Conservation (phyloP, 1,140 invertebrate species). For the Rhagoletis pomonella region DNA sequence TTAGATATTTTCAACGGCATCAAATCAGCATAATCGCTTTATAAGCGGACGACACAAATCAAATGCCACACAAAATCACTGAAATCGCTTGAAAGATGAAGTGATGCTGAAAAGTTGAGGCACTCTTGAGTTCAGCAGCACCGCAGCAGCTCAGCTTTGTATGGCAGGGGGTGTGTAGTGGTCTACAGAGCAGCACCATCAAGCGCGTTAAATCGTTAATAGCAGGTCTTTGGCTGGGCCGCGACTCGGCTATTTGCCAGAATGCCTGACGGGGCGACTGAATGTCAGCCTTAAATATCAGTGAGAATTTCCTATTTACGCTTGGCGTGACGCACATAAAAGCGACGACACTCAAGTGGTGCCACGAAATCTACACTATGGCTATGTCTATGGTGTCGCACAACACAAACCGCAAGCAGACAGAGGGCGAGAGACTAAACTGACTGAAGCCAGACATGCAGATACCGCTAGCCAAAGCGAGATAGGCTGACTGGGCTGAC, state of each 20-base stretch:
- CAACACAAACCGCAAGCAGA: background rate
- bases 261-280: background rate
- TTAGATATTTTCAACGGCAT: slow-evolving; percentile 43
- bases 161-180: too few relatives aligned
- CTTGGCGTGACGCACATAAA: slow-evolving; percentile 35
- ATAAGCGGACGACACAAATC: slow-evolving; percentile 50
- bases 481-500: background rate
- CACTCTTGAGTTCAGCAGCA: background rate
- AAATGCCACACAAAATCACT: slow-evolving; percentile 47
- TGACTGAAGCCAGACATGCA: background rate
- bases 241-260: background rate
- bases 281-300: slow-evolving; percentile 19
- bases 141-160: background rate
- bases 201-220: background rate
- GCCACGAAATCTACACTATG: background rate
- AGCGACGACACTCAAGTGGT: slow-evolving; percentile 20
- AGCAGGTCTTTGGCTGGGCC: background rate
- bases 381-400: slow-evolving; percentile 4
- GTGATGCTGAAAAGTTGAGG: slow-evolving; percentile 17
- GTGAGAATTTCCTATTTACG: slow-evolving; percentile 32
- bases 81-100: slow-evolving; percentile 45
- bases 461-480: background rate
- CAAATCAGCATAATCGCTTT: slow-evolving; percentile 49
- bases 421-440: background rate
- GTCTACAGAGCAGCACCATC: background rate